These are phyloP conservation scores for Campylomormyrus numenius DNA, from an alignment of 2,113 vertebrate genomes.

Conservation along the genomic window DNA sequence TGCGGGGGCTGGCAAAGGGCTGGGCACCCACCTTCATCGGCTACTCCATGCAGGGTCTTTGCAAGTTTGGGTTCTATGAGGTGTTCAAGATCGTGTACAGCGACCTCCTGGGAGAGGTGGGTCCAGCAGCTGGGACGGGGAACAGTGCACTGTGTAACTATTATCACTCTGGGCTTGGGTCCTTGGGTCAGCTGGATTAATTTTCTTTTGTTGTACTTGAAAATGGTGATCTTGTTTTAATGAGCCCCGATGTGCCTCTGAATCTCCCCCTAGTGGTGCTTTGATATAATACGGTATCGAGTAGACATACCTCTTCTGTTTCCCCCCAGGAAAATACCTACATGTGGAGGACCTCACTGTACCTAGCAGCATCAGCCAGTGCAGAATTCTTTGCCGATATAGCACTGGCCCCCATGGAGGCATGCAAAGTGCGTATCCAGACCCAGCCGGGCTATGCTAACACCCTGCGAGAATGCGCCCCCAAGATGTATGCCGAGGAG, in stretches of 20 bases:
- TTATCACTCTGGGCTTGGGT: neutral
- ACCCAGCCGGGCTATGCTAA: slow-evolving; percentile 95
- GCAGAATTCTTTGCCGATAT: slow-evolving; percentile 98
- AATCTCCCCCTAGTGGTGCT: neutral
- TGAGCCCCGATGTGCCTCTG: neutral
- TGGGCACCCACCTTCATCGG: slow-evolving; percentile 98
- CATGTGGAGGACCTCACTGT: slow-evolving; percentile 91
- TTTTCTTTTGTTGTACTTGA: neutral
- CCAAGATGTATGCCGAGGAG: slow-evolving; percentile 95
- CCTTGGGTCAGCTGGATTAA: neutral
- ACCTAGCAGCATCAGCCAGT: slow-evolving; percentile 95
- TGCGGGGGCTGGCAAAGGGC: slow-evolving; percentile 88
- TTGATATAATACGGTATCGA: neutral
- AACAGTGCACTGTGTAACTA: neutral
- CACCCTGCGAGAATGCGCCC: slow-evolving; percentile 80
- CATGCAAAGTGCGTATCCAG: slow-evolving; percentile 94
- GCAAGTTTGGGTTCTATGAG: slow-evolving; percentile 99
- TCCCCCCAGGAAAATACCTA: slow-evolving; percentile 80
- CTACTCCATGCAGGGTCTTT: slow-evolving; percentile 97
- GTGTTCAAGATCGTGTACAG: slow-evolving; percentile 92
- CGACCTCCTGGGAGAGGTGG: slow-evolving; percentile 87
- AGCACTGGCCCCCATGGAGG: slow-evolving; percentile 98
- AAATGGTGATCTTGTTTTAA: neutral
- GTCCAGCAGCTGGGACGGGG: slow-evolving; percentile 19
- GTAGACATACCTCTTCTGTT: neutral